A percentile compares a stretch with the other conserved stretches of the same genome.
These are phyloP conservation scores for Festucalex cinctus DNA, from an alignment of 2,113 vertebrate genomes.

Conservation along the genomic window DNA sequence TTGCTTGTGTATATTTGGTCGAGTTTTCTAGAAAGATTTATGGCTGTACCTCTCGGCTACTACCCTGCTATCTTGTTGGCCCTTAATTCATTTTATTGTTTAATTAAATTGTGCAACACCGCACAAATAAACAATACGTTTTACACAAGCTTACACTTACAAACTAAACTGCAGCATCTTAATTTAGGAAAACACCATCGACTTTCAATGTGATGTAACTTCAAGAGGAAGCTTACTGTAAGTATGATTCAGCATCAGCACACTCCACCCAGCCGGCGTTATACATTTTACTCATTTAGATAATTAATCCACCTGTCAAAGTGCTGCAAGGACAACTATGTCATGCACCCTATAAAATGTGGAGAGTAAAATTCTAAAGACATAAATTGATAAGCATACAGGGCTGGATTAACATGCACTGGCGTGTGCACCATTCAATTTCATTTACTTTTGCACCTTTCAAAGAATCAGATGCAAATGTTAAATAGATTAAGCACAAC, in stretches of 20 bases:
- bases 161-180: constrained; percentile 19
- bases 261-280: constrained; percentile 3
- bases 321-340: constrained; percentile 22
- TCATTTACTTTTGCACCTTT: too few species aligned
- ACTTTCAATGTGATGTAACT: constrained; percentile 34
- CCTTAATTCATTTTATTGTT: neutral
- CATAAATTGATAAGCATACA: neutral
- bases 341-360: constrained; percentile 7
- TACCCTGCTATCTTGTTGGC: neutral
- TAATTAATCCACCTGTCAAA: constrained; percentile 44
- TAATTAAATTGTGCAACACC: neutral
- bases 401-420: neutral
- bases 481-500: too few species aligned
- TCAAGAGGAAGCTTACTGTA: constrained; percentile 25
- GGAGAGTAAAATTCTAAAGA: constrained; percentile 13
- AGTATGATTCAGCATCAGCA: constrained; percentile 55
- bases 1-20: neutral
- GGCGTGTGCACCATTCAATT: too few species aligned
- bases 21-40: constrained; percentile 1
- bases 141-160: neutral
- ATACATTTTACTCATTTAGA: constrained; percentile 56
- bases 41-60: neutral
- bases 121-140: neutral
- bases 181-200: constrained; percentile 31
- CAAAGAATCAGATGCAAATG: neutral